phyloP scores from a whole-genome alignment of 2,797 vertebrate genomes.

The Podarcis siculus region DNA sequence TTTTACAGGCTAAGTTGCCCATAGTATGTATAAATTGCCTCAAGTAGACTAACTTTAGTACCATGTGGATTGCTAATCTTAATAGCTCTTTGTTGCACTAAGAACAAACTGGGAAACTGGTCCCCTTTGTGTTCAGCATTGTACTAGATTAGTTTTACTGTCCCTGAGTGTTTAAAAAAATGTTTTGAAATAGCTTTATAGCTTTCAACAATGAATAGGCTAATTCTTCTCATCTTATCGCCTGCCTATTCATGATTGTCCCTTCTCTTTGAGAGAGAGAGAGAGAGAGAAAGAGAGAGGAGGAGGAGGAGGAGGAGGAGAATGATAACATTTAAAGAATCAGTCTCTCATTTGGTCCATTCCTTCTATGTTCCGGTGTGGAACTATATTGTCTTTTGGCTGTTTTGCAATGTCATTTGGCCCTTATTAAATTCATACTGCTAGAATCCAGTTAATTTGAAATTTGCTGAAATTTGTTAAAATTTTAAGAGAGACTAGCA shows the following conservation, averaged over 20 bases:
- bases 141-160: background rate
- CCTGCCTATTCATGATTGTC: background rate
- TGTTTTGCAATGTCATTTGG: background rate
- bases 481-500: background rate
- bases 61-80: background rate
- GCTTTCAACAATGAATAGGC: background rate
- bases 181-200: conserved; percentile 2
- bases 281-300: background rate
- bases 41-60: background rate
- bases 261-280: background rate
- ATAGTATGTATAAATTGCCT: background rate
- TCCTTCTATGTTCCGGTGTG: background rate
- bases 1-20: background rate
- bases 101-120: background rate
- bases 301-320: background rate
- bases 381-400: too few relatives aligned
- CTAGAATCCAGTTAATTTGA: background rate
- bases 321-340: background rate
- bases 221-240: background rate
- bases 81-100: background rate
- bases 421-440: background rate
- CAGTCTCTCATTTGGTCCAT: background rate
- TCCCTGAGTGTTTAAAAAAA: background rate
- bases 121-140: background rate
- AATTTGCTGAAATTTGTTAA: background rate